phyloP scores from a whole-genome alignment of 2,888 invertebrate genomes.

The Drosophila rubida region DNA sequence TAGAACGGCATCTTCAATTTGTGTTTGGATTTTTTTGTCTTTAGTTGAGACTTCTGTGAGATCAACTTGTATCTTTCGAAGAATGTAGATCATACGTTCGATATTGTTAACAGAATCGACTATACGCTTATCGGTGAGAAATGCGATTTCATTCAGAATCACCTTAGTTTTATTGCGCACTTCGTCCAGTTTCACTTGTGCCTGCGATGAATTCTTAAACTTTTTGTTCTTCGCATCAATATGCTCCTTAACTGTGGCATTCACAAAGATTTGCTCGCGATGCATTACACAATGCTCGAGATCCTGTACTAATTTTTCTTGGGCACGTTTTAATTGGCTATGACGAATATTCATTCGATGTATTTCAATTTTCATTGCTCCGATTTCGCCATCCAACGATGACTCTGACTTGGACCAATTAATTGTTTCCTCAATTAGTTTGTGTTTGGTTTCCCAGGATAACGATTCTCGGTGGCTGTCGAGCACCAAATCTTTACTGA shows the following conservation, averaged over 20 bases:
- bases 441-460: conserved; percentile 93
- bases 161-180: conserved; percentile 87
- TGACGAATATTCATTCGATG: conserved; percentile 91
- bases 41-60: conserved; percentile 74
- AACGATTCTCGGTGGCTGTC: conserved; percentile 89
- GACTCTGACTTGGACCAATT: conserved; percentile 89
- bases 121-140: conserved; percentile 72
- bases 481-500: conserved; percentile 86
- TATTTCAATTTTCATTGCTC: conserved; percentile 92
- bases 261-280: conserved; percentile 88
- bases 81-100: conserved; percentile 65
- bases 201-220: conserved; percentile 85
- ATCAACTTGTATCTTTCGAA: conserved; percentile 68
- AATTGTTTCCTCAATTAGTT: conserved; percentile 90
- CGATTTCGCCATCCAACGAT: conserved; percentile 89
- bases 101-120: conserved; percentile 66
- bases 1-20: conserved; percentile 84
- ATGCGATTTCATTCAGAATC: conserved; percentile 83
- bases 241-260: conserved; percentile 87
- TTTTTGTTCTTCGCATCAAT: conserved; percentile 85
- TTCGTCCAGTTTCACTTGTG: conserved; percentile 87
- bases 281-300: conserved; percentile 88
- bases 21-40: conserved; percentile 75
- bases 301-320: conserved; percentile 86
- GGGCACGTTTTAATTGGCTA: conserved; percentile 82